Evolutionary conservation across 1,140 invertebrate species (phyloP), one percentile per base, ranked within the genome.

Genomic region (Bombus confusus): DNA sequence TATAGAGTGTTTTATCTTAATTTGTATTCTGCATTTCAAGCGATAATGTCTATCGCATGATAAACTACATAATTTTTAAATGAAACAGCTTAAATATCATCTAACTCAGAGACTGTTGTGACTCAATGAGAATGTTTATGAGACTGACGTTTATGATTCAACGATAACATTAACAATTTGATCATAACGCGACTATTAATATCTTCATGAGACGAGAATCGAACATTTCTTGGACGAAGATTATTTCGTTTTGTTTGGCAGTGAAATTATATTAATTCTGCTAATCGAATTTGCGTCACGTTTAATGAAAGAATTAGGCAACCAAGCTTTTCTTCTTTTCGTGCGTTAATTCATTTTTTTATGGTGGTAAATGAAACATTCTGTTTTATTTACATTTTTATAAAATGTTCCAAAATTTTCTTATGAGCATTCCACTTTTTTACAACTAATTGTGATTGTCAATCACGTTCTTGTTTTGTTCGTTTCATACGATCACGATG

Each of bases 401-500:
- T 37, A 25, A 12, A 39, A 5, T 2, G 1, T 73, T 31, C 3
- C 2, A 9, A 10, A 18, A 72, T 72, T 47, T 8, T 31, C 28
- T 73, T n/a, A 9, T 1, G 15, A 47, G 41, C 71, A 73, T 18
- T 73, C 41, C 41, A 73, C 41, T 47, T 43, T 73, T 73, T 73
- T 8, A 9, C 28, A 41, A 28, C 9, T n/a, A 25, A 72, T 52
- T 52, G 47, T 6, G 18, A 52, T 47, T 15, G 13, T 72, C 6
- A 41, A 72, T 41, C 64, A 43, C 31, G 37, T 34, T 77, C 62
- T 41, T 52, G 41, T 31, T 88, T 43, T 52, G 15, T 68, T 75
- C 41, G 69, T 75, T 76, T 82, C 22, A 68, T 66, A 80, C 66
- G 43, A 47, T 57, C 52, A 59, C 31, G 64, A 86, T 73, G 66